These are phyloP conservation scores for Acanthurus leucopareius DNA, from an alignment of 2,797 vertebrate species.

Conservation along the genomic window DNA sequence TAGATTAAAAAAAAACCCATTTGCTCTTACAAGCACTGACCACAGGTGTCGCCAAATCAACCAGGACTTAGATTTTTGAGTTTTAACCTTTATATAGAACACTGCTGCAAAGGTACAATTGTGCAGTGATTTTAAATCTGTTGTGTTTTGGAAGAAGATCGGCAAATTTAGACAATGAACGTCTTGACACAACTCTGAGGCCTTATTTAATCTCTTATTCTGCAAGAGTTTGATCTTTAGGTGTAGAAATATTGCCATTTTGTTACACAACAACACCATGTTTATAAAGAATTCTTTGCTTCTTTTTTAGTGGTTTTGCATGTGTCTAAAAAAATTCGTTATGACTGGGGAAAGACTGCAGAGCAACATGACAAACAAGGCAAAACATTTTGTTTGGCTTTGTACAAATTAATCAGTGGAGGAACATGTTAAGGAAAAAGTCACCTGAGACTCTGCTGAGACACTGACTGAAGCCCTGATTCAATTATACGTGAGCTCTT, in stretches of 20 bases:
- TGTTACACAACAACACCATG: background rate
- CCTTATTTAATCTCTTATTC: background rate
- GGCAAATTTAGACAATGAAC: no score
- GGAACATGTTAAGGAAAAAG: conserved; percentile 84
- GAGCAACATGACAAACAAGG: conserved; percentile 86
- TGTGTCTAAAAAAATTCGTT: conserved; percentile 49
- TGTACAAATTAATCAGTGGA: conserved; percentile 88
- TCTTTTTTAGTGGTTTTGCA: conserved; percentile 28
- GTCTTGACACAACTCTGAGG: background rate
- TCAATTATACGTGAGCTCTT: conserved; percentile 85
- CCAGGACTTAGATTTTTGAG: no score
- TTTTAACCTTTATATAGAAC: background rate
- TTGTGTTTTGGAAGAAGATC: conserved; percentile 17
- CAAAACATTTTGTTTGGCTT: conserved; percentile 89
- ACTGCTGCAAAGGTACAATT: conserved; percentile 24
- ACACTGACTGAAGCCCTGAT: conserved; percentile 83
- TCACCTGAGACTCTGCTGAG: conserved; percentile 81
- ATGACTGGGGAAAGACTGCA: conserved; percentile 55
- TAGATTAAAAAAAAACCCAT: no score
- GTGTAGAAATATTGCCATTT: background rate
- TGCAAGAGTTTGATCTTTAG: background rate
- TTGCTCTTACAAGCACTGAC: no score
- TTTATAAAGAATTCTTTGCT: conserved; percentile 4
- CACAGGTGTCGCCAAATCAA: no score
- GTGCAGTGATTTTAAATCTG: conserved; percentile 31